phyloP scores from a whole-genome alignment of 2,888 invertebrate genomes.

The Imbricaverruca yamaguchii region DNA sequence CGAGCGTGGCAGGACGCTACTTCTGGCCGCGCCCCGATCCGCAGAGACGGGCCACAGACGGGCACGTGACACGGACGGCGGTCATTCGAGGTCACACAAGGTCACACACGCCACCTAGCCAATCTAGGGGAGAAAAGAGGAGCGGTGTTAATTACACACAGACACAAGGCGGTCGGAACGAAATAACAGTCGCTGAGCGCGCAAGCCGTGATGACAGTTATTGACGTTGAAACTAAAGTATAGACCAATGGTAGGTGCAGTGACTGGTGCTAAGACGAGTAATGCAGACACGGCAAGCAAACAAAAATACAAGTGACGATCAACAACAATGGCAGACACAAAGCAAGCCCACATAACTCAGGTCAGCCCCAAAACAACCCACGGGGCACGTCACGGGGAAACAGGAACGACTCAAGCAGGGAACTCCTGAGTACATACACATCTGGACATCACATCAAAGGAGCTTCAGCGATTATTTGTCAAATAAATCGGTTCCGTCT shows the following conservation, averaged over 20 bases:
- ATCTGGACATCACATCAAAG: too few relatives aligned
- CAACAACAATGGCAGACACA: too few relatives aligned
- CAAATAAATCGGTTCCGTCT: too few relatives aligned
- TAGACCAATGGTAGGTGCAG: not conserved
- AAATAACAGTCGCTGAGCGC: not conserved
- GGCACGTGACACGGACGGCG: not conserved
- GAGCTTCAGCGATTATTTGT: too few relatives aligned
- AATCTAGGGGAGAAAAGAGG: conserved; percentile 11
- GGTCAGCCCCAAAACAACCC: too few relatives aligned
- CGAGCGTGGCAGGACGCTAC: too few relatives aligned
- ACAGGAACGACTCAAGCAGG: too few relatives aligned
- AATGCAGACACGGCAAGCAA: not conserved
- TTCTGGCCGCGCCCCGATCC: too few relatives aligned
- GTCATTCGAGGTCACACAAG: not conserved
- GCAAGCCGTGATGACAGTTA: not conserved
- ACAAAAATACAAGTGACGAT: not conserved
- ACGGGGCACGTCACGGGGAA: too few relatives aligned
- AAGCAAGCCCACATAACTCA: too few relatives aligned
- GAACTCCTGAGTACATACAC: too few relatives aligned
- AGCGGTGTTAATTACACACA: not conserved
- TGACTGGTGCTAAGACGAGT: not conserved
- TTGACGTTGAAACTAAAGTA: not conserved
- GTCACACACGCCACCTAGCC: conserved; percentile 20
- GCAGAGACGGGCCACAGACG: not conserved
- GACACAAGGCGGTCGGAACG: not conserved